phyloP scores from a whole-genome alignment of 2,888 invertebrate genomes.

The Acanthopleura granulata region DNA sequence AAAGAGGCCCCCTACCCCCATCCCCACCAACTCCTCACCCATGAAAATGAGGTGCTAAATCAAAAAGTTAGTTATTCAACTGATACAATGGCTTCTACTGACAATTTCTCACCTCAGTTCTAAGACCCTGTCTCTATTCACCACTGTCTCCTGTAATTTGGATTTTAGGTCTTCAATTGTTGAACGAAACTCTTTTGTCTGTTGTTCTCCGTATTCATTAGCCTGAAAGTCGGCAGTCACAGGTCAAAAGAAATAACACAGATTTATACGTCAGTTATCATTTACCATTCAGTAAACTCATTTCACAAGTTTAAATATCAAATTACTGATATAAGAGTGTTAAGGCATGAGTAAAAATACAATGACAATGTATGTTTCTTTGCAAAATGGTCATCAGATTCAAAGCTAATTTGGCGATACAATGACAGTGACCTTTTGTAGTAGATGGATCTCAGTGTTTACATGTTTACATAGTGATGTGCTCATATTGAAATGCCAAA shows the following conservation, averaged over 20 bases:
- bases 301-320: too few relatives aligned
- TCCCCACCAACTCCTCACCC: too few relatives aligned
- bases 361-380: too few relatives aligned
- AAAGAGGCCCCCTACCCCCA: too few relatives aligned
- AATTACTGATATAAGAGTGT: background rate
- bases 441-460: too few relatives aligned
- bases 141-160: constrained; percentile 59
- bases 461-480: too few relatives aligned
- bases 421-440: too few relatives aligned
- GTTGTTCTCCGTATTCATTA: constrained; percentile 49
- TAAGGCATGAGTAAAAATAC: background rate
- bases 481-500: too few relatives aligned
- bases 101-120: constrained; percentile 46
- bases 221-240: constrained; percentile 36
- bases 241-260: background rate
- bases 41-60: too few relatives aligned
- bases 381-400: background rate
- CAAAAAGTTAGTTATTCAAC: too few relatives aligned
- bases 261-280: too few relatives aligned
- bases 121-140: constrained; percentile 53
- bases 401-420: background rate
- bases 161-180: constrained; percentile 57
- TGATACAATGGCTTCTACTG: background rate
- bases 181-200: constrained; percentile 58
- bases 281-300: too few relatives aligned